Percentiles rank a stretch among this genome's conserved stretches.
Evolutionary conservation across 2,888 invertebrate genomes (phyloP).

Genomic region (Torymus auratus): DNA sequence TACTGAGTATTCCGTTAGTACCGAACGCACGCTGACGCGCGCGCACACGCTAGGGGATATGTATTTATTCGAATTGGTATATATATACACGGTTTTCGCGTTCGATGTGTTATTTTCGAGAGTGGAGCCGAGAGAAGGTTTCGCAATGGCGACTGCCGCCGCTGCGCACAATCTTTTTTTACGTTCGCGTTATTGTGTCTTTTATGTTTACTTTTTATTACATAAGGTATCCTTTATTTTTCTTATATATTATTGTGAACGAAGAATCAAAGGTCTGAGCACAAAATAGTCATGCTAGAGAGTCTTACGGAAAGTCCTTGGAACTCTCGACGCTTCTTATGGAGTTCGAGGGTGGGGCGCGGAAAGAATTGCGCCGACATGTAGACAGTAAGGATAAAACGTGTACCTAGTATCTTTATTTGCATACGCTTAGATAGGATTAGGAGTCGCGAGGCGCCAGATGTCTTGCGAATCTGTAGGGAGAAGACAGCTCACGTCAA

Average conservation of each 20-base stretch:
- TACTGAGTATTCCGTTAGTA: too few relatives aligned
- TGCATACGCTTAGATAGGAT: slow-evolving; percentile 50
- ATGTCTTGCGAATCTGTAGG: slow-evolving; percentile 6
- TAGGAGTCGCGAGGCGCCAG: slow-evolving; percentile 14
- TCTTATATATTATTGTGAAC: slow-evolving; percentile 17
- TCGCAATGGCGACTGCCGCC: not conserved
- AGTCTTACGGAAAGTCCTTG: slow-evolving; percentile 28
- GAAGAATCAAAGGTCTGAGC: slow-evolving; percentile 60
- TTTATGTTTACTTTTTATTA: slow-evolving; percentile 13
- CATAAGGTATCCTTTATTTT: not conserved
- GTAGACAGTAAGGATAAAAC: slow-evolving; percentile 26
- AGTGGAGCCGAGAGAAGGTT: not conserved
- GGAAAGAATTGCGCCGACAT: slow-evolving; percentile 17
- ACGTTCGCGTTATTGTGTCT: not conserved
- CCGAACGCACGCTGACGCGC: not conserved
- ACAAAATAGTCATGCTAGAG: slow-evolving; percentile 60
- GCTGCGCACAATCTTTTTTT: slow-evolving; percentile 35
- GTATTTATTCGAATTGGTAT: slow-evolving; percentile 19
- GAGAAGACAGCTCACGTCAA: slow-evolving; percentile 22
- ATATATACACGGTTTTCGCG: not conserved
- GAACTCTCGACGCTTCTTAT: not conserved
- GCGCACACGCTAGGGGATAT: slow-evolving; percentile 1
- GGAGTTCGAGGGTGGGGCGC: not conserved
- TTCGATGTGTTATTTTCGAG: not conserved
- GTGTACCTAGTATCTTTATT: slow-evolving; percentile 51